Evolutionary conservation across 2,888 invertebrate species (phyloP).

Genomic region (Pherbina coryleti): DNA sequence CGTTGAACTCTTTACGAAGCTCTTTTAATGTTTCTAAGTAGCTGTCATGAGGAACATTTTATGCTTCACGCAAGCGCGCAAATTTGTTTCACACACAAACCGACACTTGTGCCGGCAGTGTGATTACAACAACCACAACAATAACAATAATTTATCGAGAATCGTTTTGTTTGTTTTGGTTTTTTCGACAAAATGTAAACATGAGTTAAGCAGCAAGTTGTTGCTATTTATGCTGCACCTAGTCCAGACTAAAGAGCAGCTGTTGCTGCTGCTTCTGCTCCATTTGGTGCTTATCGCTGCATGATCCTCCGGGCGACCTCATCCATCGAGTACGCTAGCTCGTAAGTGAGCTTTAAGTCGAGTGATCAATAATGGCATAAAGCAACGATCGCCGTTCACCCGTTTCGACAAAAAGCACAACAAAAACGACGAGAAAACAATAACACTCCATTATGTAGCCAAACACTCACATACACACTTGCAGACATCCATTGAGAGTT

Average conservation of each 20-base stretch:
- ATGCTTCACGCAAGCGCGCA: constrained; percentile 17
- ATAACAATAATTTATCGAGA: constrained; percentile 22
- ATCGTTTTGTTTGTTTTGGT: constrained; percentile 27
- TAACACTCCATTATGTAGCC: constrained; percentile 29
- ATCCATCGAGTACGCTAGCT: constrained; percentile 14
- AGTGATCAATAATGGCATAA: constrained; percentile 35
- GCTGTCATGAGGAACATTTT: constrained; percentile 16
- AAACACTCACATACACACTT: constrained; percentile 15
- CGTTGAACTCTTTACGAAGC: constrained; percentile 2
- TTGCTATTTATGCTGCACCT: background rate
- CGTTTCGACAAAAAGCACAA: background rate
- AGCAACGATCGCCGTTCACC: constrained; percentile 14
- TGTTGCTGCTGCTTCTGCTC: constrained; percentile 9
- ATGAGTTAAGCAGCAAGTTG: background rate
- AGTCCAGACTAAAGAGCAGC: background rate
- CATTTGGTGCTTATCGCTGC: constrained; percentile 36
- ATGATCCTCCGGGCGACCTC: constrained; percentile 42
- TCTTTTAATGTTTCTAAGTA: background rate
- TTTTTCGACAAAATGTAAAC: background rate
- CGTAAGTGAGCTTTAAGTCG: constrained; percentile 25
- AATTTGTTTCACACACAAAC: constrained; percentile 31
- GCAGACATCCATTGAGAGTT: constrained; percentile 24
- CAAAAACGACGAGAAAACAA: constrained; percentile 25
- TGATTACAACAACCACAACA: constrained; percentile 24
- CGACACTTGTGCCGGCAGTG: background rate